Base-by-base conservation (phyloP, 2,113 vertebrate species). In the Sinosuthora webbiana region DNA sequence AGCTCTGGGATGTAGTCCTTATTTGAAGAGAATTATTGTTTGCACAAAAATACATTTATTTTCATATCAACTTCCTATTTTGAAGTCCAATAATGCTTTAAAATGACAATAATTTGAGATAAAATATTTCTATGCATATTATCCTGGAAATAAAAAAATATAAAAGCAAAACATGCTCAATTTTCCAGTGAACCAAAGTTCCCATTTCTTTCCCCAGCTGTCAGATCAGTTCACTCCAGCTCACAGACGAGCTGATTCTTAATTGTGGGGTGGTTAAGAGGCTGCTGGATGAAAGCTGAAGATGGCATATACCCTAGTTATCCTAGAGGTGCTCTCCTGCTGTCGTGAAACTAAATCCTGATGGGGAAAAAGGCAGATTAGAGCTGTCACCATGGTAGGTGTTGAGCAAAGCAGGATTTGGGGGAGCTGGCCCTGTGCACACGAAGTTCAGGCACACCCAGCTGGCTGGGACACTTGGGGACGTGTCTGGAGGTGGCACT, bases 371-470 rank as follows among this genome's bases (percentile, higher is more conserved):
- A 75, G 69, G 15, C 1, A 17, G 35, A 42, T 59, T 37, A 71
- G 69, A 70, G 13, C 28, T 67, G 47, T 39, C 50, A 31, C 47
- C 15, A 10, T 23, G 45, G 21, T 12, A 6, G 28, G 10, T 20
- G 31, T 15, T 53, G 41, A 62, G 9, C 37, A 62, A 31, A 64
- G 52, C 25, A 62, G 47, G 16, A 22, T 13, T 35, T 44, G 7
- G 18, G 20, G 42, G 24, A 60, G 55, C 21, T 77, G 67, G 24
- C 30, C 10, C 17, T 42, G 28, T 15, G 37, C 31, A 44, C 42
- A 11, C 3, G 0, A 37, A 25, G 7, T 8, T 27, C 41, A 13
- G 64, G 19, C 52, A 55, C 0, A 0, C 6, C 7, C 27, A 35
- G 18, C 14, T 42, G 50, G 23, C 9, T 76, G 69, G 28, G 45